Percentiles rank a stretch among this genome's conserved stretches.
phyloP scores from a whole-genome alignment of 2,888 invertebrate species.

The Brachyptera risi region DNA sequence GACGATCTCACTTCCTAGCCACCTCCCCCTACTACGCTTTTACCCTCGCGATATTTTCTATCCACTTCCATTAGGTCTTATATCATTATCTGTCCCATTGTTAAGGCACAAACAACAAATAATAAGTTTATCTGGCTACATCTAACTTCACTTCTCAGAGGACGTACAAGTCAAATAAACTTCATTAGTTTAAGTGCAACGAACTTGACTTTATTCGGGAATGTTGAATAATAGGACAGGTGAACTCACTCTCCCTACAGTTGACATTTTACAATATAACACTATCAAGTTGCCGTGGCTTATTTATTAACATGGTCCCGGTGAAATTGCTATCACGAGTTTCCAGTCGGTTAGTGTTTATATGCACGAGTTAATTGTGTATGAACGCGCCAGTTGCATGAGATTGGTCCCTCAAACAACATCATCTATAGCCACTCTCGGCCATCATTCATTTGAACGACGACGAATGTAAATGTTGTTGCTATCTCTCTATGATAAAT shows the following conservation, averaged over 20 bases:
- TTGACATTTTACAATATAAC: no score
- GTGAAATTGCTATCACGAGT: slow-evolving; percentile 31
- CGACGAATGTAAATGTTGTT: slow-evolving; percentile 23
- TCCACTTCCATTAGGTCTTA: slow-evolving; percentile 39
- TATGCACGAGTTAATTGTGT: slow-evolving; percentile 20
- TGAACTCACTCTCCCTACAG: not conserved
- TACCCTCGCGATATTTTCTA: slow-evolving; percentile 15
- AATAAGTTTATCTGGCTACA: slow-evolving; percentile 17
- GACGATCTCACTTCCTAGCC: slow-evolving; percentile 12
- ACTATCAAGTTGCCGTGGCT: no score
- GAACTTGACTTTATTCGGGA: not conserved
- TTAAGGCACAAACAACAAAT: slow-evolving; percentile 22
- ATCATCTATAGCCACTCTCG: not conserved
- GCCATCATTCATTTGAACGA: slow-evolving; percentile 25
- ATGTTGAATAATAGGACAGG: not conserved
- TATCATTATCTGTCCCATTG: slow-evolving; percentile 35
- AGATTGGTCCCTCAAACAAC: not conserved
- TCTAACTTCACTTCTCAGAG: not conserved
- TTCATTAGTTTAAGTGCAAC: slow-evolving; percentile 12
- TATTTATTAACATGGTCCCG: no score
- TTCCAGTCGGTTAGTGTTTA: slow-evolving; percentile 21
- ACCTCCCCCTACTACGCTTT: not conserved
- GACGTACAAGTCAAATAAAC: slow-evolving; percentile 15
- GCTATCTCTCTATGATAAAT: slow-evolving; percentile 29
- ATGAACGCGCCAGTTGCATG: slow-evolving; percentile 8